Evolutionary conservation across 2,113 vertebrate genomes (phyloP).

Genomic region (Vicugna pacos): DNA sequence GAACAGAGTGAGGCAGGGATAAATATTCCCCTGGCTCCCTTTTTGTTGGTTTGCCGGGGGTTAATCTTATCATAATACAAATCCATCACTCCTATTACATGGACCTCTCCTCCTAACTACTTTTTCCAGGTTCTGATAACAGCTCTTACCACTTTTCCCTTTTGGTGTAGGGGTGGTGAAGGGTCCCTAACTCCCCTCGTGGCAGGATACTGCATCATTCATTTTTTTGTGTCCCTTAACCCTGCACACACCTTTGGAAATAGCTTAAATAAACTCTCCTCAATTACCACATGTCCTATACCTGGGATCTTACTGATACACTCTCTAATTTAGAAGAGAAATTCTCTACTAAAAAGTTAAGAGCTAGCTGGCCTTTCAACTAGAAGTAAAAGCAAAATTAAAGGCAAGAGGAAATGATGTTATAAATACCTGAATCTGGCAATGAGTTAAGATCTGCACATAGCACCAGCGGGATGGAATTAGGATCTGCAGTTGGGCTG

Average conservation of each 20-base stretch:
- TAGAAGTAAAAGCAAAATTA: conserved; percentile 33
- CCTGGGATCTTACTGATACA: not conserved
- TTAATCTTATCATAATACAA: not conserved
- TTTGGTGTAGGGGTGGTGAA: not conserved
- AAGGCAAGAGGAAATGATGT: not conserved
- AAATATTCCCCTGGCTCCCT: not conserved
- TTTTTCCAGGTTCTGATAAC: conserved; percentile 26
- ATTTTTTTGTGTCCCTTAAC: conserved; percentile 30
- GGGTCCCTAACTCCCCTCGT: not conserved
- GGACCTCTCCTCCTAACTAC: not conserved
- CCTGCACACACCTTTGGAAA: not conserved
- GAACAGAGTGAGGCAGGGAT: not conserved
- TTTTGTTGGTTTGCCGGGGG: not conserved
- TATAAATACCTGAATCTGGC: conserved; percentile 95
- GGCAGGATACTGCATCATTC: not conserved
- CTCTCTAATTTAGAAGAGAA: conserved; percentile 46
- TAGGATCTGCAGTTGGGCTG: conserved; percentile 91
- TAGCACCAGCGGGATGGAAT: conserved; percentile 97
- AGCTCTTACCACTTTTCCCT: not conserved
- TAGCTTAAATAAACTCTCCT: conserved; percentile 24
- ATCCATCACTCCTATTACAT: not conserved
- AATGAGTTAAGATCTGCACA: conserved; percentile 99
- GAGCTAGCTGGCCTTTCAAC: not conserved
- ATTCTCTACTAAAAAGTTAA: conserved; percentile 3
- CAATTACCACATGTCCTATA: not conserved